These are phyloP conservation scores for Drosophila anceps DNA, from an alignment of 2,888 invertebrate genomes.

Conservation along the genomic window DNA sequence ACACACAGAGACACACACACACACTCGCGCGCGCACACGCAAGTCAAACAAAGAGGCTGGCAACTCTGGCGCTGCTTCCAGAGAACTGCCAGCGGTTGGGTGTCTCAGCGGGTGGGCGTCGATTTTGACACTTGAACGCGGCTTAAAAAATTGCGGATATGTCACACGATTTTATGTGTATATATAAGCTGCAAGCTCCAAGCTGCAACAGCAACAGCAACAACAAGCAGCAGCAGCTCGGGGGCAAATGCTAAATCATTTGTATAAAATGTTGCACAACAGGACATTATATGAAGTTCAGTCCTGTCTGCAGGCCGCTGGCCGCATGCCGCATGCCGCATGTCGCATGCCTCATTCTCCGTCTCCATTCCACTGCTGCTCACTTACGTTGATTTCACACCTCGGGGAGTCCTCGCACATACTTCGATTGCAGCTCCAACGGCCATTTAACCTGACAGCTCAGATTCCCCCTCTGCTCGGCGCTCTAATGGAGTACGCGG, in stretches of 20 bases:
- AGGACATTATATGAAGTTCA: slow-evolving; percentile 49
- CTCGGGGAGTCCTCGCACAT: slow-evolving; percentile 71
- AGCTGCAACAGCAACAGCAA: slow-evolving; percentile 13
- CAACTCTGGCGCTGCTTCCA: slow-evolving; percentile 64
- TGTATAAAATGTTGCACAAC: slow-evolving; percentile 70
- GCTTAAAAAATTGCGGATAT: slow-evolving; percentile 82
- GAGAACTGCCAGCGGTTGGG: slow-evolving; percentile 43
- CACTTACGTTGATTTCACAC: slow-evolving; percentile 78
- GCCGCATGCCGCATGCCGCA: slow-evolving; percentile 2
- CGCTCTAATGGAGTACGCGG: slow-evolving; percentile 4
- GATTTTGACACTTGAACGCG: slow-evolving; percentile 77
- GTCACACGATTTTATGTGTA: slow-evolving; percentile 79
- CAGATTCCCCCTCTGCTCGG: neutral
- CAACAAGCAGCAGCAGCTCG: slow-evolving; percentile 12
- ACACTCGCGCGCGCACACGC: slow-evolving; percentile 27
- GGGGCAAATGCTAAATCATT: slow-evolving; percentile 76
- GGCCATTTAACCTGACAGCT: slow-evolving; percentile 46
- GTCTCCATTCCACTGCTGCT: slow-evolving; percentile 53
- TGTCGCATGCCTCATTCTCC: neutral
- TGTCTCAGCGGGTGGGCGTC: slow-evolving; percentile 70
- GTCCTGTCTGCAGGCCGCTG: slow-evolving; percentile 4
- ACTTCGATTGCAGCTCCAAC: slow-evolving; percentile 16
- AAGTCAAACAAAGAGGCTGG: slow-evolving; percentile 71
- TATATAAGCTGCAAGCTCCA: slow-evolving; percentile 29
- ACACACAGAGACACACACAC: slow-evolving; percentile 3